Base-by-base conservation (phyloP, 2,888 invertebrate genomes). In the Drosophila austrosaltans region DNA sequence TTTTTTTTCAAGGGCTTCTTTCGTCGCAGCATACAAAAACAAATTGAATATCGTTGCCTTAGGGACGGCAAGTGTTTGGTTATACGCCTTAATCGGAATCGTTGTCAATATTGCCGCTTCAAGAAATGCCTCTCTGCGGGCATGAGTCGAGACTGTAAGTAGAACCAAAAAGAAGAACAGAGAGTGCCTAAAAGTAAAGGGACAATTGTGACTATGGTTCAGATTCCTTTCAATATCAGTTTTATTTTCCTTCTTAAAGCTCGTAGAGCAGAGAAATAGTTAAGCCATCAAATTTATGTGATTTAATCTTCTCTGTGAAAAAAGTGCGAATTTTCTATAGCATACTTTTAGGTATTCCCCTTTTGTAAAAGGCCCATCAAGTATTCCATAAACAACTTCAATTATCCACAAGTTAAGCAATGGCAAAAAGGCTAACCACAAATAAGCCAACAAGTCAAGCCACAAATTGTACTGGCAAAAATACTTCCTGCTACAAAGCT, bases 81-180 rank as follows among this genome's bases (percentile, higher is more conserved):
- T 71, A 98, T 98, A 92, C 94, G 98, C 87, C 94, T 98, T 89
- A 98, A 98, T 93, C 94, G 98, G 82, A 98, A 98, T 94, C 95
- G 98, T 87, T 98, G 98, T 93, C 98, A 98, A 93, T 98, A 96
- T 93, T 98, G 98, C 94, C 95, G 98, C 90, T 98, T 98, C 93
- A 98, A 97, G 93, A 98, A 98, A 96, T 98, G 98, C 93, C 94
- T 98, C 74, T 96, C 97, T 44, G 98, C 98, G 90, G 98, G 98
- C 92, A 98, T 98, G 98, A 98, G 98, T 92, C 95, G 98, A 91
- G 98, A 98, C 93, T 98, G 98, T 98, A 93, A 97, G 98, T 97
- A 30, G 25, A 65, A 28, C 28, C 28, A 28, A 28, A 28, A 28
- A 28, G 28, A 28, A 28, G 16, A 16, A 16, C 16, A 16, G 16